These are phyloP conservation scores for Sebastes schlegelii DNA, from an alignment of 2,113 vertebrate genomes.

Conservation along the genomic window DNA sequence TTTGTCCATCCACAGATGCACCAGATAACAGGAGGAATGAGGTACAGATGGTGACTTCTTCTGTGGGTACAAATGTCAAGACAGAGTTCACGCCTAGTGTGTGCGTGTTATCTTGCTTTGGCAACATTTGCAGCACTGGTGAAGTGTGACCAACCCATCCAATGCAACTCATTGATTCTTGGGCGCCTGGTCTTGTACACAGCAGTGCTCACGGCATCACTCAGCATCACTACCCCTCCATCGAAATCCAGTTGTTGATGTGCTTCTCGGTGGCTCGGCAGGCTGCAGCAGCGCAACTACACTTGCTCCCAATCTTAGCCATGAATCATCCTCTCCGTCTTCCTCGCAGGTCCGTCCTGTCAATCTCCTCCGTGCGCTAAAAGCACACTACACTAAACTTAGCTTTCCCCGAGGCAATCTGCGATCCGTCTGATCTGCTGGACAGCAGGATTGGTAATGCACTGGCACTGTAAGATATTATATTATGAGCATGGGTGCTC, in stretches of 20 bases:
- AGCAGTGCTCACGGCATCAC: background rate
- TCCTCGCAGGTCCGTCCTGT: conserved; percentile 31
- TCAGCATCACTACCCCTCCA: background rate
- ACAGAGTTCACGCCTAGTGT: background rate
- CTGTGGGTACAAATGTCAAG: background rate
- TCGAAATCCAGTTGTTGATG: conserved; percentile 27
- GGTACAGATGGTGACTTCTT: background rate
- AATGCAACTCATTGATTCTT: background rate
- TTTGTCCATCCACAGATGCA: background rate
- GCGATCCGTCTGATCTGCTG: conserved; percentile 58
- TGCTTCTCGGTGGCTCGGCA: conserved; percentile 35
- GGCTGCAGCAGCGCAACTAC: conserved; percentile 12
- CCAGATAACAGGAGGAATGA: no score
- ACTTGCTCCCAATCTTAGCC: conserved; percentile 36
- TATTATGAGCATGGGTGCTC: conserved; percentile 41
- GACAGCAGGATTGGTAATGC: conserved; percentile 42
- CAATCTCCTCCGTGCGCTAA: conserved; percentile 44
- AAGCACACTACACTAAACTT: conserved; percentile 56
- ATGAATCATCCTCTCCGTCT: conserved; percentile 22
- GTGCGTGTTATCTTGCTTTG: background rate
- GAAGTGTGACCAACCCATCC: conserved; percentile 9
- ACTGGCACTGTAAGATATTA: conserved; percentile 36
- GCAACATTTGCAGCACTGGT: conserved; percentile 1
- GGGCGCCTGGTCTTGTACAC: background rate
- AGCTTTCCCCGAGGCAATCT: conserved; percentile 45